A percentile compares a stretch with the other conserved stretches of the same genome.
These are phyloP conservation scores for Poecilia velifera DNA, from an alignment of 2,797 vertebrate species.

Conservation along the genomic window DNA sequence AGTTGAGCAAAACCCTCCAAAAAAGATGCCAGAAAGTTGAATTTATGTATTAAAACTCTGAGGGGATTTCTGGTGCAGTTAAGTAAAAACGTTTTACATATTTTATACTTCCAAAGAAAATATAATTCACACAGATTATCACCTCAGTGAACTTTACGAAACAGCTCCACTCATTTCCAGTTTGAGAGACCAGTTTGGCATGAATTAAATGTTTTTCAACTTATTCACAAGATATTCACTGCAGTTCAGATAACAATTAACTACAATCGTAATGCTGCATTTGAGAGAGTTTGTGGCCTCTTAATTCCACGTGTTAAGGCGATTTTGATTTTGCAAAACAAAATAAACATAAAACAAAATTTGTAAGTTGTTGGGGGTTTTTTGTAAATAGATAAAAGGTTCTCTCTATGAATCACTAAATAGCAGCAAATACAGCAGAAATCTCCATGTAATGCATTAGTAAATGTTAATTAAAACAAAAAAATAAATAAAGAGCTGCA, in stretches of 20 bases:
- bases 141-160: background rate
- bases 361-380: too few relatives aligned
- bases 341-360: background rate
- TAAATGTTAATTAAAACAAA: background rate
- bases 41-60: background rate
- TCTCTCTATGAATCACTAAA: background rate
- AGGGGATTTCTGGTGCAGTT: background rate
- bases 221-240: background rate
- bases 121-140: background rate
- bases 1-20: slow-evolving; percentile 5
- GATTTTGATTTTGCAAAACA: too few relatives aligned
- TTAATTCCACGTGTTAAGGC: too few relatives aligned
- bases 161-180: background rate
- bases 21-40: slow-evolving; percentile 15
- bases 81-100: background rate
- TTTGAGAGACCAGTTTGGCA: background rate
- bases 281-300: background rate
- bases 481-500: background rate
- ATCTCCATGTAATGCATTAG: background rate
- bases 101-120: background rate
- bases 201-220: background rate
- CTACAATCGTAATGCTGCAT: background rate
- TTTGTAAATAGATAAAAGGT: background rate
- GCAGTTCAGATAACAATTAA: background rate
- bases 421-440: background rate